Base-by-base conservation (phyloP, 2,797 vertebrate genomes). In the Hafferia zeledoni region DNA sequence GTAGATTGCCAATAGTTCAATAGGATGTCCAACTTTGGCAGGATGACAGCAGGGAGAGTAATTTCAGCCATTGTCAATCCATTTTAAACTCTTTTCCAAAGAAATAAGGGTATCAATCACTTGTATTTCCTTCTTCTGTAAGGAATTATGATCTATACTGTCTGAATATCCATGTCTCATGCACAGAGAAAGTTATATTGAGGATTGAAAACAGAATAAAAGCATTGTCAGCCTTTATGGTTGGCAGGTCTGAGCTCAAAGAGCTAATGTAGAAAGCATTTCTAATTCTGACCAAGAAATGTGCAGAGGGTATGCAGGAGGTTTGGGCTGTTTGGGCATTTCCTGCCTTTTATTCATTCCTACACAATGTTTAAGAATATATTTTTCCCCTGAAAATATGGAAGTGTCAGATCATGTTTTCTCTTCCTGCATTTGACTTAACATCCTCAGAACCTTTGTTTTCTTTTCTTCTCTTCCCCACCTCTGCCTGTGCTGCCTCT, bases 51-150 rank as follows among this genome's bases (percentile, higher is more conserved):
- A 67, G 16, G 71, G n/a, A 84, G 69, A 92, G 79, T 81, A 83
- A 75, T 96, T 95, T 93, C 63, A 85, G 57, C 83, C 68, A 64
- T 92, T 83, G 79, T 90, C 92, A 93, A 95, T 94, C 95, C 75
- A 88, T 96, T 97, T 96, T 93, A 70, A 24, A 92, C 90, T 93
- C 85, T 90, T 95, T 95, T 84, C 88, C 47, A 43, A 79, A 78
- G 89, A 74, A 95, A 57, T 81, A 79, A 94, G 87, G 64, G 31
- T 46, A 76, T 90, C 92, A 69, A 65, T 96, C 96, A 72, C 46
- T 37, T 14, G n/a, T 55, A 83, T 93, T 70, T 94, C 33, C 83
- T 93, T 63, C 70, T 87, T 53, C 56, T 77, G 46, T 92, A 86
- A 87, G 81, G 72, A 59, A 68, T 76, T 53, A 92, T 94, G 79